Conservation (phyloP, 1,140 invertebrate species). For the Drosophila nannoptera region DNA sequence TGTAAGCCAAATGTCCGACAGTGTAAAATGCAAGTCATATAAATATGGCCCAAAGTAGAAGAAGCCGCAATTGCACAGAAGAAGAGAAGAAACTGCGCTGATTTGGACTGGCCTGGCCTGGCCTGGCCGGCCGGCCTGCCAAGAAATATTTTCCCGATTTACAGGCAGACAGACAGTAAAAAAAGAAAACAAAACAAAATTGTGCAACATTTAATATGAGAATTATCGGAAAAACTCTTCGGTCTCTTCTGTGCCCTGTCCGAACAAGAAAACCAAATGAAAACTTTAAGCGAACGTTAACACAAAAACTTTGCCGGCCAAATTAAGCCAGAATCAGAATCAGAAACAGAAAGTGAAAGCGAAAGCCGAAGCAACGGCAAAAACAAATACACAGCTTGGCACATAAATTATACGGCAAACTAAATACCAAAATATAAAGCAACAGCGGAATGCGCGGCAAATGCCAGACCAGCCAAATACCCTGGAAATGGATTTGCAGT, state of each 20-base stretch:
- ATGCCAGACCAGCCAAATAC: not conserved
- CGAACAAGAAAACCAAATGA: slow-evolving; percentile 9
- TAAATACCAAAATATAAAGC: slow-evolving; percentile 3
- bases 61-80: not conserved
- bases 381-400: slow-evolving; percentile 35
- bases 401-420: slow-evolving; percentile 49
- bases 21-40: slow-evolving; percentile 30
- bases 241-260: not conserved
- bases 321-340: slow-evolving; percentile 22
- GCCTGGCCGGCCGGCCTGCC: not conserved
- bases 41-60: slow-evolving; percentile 3
- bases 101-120: no score
- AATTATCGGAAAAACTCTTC: no score
- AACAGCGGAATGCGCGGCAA: not conserved
- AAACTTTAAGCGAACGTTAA: slow-evolving; percentile 55
- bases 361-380: not conserved
- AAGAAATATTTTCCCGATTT: slow-evolving; percentile 28
- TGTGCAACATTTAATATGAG: no score
- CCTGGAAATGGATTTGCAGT: not conserved
- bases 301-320: slow-evolving; percentile 42
- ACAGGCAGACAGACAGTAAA: not conserved
- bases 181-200: slow-evolving; percentile 42
- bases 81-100: no score
- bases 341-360: slow-evolving; percentile 20
- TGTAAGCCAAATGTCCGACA: not conserved